These are phyloP conservation scores for Hylyphantes graminicola DNA, from an alignment of 1,140 invertebrate genomes.

Conservation along the genomic window DNA sequence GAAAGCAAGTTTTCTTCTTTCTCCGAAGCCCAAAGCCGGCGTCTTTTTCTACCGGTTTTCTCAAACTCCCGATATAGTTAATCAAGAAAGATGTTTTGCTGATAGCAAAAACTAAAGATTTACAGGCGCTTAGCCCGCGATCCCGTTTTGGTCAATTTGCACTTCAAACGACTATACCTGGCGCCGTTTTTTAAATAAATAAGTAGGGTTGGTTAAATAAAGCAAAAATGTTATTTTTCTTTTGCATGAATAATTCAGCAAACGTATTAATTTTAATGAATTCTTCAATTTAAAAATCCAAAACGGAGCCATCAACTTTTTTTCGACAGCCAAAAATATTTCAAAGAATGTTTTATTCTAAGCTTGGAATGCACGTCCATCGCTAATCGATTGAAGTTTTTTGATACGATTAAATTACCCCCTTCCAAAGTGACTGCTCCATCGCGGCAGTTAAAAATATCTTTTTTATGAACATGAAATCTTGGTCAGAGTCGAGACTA, in stretches of 20 bases:
- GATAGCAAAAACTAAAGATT: conserved; percentile 34
- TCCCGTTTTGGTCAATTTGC: conserved; percentile 48
- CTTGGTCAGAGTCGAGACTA: no score
- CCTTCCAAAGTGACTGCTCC: conserved; percentile 1
- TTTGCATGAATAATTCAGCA: conserved; percentile 58
- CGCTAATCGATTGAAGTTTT: conserved; percentile 18
- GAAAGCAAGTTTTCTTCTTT: conserved; percentile 27
- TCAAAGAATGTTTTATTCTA: conserved; percentile 26
- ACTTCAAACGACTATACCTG: conserved; percentile 44
- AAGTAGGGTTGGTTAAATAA: conserved; percentile 45
- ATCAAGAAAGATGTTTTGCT: conserved; percentile 57
- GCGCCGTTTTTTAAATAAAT: conserved; percentile 51
- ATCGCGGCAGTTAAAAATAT: neutral
- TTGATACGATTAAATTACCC: conserved; percentile 7
- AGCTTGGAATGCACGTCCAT: conserved; percentile 33
- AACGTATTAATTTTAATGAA: conserved; percentile 59
- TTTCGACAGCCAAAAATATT: conserved; percentile 31
- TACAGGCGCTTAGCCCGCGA: conserved; percentile 8
- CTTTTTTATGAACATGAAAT: no score
- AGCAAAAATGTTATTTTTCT: conserved; percentile 27
- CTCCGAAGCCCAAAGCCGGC: conserved; percentile 14
- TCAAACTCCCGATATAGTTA: conserved; percentile 50
- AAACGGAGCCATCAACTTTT: conserved; percentile 19
- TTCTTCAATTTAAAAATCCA: conserved; percentile 54
- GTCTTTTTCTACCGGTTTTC: conserved; percentile 17